phyloP scores from a whole-genome alignment of 2,797 vertebrate genomes.

The Falco biarmicus region DNA sequence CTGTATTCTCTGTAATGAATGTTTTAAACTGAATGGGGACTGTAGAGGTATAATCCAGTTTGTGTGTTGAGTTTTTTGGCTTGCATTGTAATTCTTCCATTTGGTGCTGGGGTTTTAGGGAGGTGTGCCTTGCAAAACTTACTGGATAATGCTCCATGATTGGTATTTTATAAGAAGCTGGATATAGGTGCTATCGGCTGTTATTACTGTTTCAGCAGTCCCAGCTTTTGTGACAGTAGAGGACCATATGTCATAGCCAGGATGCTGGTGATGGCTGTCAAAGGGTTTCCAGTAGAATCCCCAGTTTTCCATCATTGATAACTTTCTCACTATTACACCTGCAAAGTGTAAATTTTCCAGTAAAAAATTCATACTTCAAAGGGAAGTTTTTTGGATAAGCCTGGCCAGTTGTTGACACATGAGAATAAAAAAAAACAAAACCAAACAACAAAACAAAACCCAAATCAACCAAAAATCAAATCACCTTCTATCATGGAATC shows the following conservation, averaged over 20 bases:
- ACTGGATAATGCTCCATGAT: neutral
- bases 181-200: neutral
- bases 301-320: neutral
- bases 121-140: neutral
- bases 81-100: neutral
- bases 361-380: neutral
- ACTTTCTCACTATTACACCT: neutral
- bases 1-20: conserved; percentile 32
- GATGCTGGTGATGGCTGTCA: neutral
- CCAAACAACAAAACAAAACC: neutral
- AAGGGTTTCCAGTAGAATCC: neutral
- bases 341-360: neutral
- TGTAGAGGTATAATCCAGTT: neutral
- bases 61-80: neutral
- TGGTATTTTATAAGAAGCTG: neutral
- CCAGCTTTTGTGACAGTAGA: neutral
- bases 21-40: neutral
- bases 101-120: neutral
- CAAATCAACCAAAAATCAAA: neutral
- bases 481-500: neutral
- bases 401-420: neutral
- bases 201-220: neutral
- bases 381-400: neutral
- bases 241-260: neutral
- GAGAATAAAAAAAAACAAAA: neutral